phyloP scores from a whole-genome alignment of 2,113 vertebrate species.

The Carollia perspicillata region DNA sequence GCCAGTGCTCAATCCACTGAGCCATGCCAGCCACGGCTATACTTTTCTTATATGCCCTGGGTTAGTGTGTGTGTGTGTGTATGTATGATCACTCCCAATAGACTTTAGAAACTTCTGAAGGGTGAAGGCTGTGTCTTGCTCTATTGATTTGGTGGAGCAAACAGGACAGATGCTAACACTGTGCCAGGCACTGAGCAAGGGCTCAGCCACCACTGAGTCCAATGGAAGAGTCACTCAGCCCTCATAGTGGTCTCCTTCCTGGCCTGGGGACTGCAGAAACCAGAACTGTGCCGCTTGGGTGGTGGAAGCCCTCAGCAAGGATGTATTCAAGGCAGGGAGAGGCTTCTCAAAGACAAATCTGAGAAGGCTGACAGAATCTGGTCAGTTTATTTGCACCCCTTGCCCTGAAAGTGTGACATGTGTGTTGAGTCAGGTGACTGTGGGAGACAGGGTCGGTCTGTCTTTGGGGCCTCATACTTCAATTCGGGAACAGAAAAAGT shows the following conservation, averaged over 20 bases:
- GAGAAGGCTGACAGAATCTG: background rate
- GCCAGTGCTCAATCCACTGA: too few species aligned
- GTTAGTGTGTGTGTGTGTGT: background rate
- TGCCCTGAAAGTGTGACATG: background rate
- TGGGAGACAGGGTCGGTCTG: too few species aligned
- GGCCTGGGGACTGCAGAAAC: background rate
- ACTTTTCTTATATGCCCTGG: background rate
- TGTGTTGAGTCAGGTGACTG: background rate
- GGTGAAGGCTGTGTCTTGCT: background rate
- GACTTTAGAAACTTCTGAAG: background rate
- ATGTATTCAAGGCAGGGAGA: background rate
- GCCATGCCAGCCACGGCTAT: too few species aligned
- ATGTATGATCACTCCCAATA: background rate
- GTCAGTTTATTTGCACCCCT: background rate
- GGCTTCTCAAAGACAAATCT: background rate
- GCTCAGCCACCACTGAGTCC: background rate
- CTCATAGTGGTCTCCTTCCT: background rate
- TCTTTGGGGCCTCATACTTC: background rate
- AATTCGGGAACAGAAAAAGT: background rate
- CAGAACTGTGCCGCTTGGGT: background rate
- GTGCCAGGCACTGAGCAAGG: background rate
- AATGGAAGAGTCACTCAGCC: background rate
- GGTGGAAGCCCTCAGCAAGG: background rate
- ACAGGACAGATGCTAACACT: background rate
- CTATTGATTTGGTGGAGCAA: background rate